Percentiles rank a stretch among this genome's conserved stretches.
These are phyloP conservation scores for Lamellibrachia columna DNA, from an alignment of 2,888 invertebrate genomes.

Conservation along the genomic window DNA sequence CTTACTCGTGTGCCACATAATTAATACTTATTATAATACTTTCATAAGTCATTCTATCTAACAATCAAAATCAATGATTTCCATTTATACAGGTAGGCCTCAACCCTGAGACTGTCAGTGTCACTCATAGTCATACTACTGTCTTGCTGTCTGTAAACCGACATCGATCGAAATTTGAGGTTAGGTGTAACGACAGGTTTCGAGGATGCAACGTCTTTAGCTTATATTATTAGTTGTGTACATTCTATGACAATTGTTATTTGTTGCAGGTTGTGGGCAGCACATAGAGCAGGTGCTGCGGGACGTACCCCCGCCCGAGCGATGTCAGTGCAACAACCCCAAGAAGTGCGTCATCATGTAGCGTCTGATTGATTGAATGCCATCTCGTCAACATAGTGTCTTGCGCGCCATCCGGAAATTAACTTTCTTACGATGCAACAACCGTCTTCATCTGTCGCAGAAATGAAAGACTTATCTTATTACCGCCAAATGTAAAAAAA, in stretches of 20 bases:
- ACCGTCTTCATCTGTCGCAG: neutral
- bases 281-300: neutral
- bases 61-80: too few species aligned
- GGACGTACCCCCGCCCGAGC: neutral
- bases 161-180: too few species aligned
- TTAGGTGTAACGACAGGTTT: too few species aligned
- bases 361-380: neutral
- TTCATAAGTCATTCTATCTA: too few species aligned
- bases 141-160: too few species aligned
- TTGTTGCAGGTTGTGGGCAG: neutral
- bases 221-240: neutral
- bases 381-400: neutral
- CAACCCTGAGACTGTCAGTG: too few species aligned
- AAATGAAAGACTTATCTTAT: neutral
- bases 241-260: neutral
- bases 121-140: too few species aligned
- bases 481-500: neutral
- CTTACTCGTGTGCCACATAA: too few species aligned
- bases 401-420: neutral
- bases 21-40: too few species aligned
- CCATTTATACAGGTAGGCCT: too few species aligned
- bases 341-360: constrained; percentile 10
- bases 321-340: neutral
- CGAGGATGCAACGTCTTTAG: too few species aligned
- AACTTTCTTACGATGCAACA: neutral